Evolutionary conservation across 2,888 invertebrate species (phyloP).

Genomic region (Amorpha juglandis): DNA sequence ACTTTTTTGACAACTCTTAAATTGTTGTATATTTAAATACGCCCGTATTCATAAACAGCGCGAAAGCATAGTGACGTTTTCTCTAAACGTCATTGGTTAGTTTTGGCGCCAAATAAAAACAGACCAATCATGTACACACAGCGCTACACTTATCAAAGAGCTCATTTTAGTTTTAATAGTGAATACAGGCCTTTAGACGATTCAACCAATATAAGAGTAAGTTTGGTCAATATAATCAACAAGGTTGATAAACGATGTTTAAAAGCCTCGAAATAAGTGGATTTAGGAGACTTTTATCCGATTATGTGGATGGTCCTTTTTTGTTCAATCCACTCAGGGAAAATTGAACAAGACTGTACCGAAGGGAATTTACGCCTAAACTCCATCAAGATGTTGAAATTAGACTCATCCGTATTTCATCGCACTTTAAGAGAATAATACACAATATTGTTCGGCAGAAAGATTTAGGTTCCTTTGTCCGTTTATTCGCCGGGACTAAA

Average conservation of each 20-base stretch:
- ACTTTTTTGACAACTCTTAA: no score
- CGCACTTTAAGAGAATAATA: conserved; percentile 5
- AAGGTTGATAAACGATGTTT: not conserved
- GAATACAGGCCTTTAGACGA: no score
- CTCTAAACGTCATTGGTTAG: no score
- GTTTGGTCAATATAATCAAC: not conserved
- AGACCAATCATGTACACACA: no score
- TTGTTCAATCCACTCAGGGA: conserved; percentile 19
- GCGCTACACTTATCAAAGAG: no score
- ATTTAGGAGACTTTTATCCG: not conserved
- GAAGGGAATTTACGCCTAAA: conserved; percentile 7
- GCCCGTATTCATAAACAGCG: no score
- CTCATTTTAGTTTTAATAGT: no score
- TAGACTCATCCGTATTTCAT: conserved; percentile 6
- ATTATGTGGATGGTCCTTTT: conserved; percentile 1
- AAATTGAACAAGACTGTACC: conserved; percentile 16
- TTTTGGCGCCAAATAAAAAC: no score
- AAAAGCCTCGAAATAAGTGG: conserved; percentile 5
- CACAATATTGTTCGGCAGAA: not conserved
- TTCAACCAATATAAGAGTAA: no score
- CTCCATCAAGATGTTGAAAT: conserved; percentile 10
- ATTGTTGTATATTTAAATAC: no score
- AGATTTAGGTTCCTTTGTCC: not conserved
- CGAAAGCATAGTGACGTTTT: no score
- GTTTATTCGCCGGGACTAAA: not conserved